These are phyloP conservation scores for Otis tarda DNA, from an alignment of 2,113 vertebrate genomes.

Conservation along the genomic window DNA sequence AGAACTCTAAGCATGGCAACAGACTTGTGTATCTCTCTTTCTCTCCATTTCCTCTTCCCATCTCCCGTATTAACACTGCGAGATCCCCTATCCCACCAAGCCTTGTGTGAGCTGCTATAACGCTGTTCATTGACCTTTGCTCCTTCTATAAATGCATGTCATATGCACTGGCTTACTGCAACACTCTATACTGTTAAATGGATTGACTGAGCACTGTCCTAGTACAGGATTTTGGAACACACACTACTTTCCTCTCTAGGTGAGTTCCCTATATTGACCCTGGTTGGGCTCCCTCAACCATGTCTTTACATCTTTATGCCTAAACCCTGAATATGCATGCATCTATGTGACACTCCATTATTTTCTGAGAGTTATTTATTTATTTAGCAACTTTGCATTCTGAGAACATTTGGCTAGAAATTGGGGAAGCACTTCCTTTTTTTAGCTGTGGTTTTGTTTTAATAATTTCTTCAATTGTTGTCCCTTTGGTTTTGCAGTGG, in stretches of 20 bases:
- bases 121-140: neutral
- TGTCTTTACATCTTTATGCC: neutral
- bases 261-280: neutral
- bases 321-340: neutral
- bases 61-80: neutral
- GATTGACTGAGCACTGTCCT: neutral
- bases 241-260: neutral
- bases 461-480: neutral
- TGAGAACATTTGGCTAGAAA: neutral
- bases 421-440: neutral
- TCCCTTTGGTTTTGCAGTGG: neutral
- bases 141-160: neutral
- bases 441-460: neutral
- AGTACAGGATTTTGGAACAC: neutral
- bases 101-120: neutral
- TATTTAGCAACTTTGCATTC: neutral
- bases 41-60: neutral
- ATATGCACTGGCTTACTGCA: neutral
- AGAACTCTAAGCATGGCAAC: neutral
- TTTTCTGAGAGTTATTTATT: neutral
- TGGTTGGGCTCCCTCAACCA: neutral
- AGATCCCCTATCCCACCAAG: neutral
- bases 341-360: neutral
- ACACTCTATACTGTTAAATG: neutral
- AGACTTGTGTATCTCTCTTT: neutral